Base-by-base conservation (phyloP, 1,140 invertebrate species). In the Zaprionus taronus region DNA sequence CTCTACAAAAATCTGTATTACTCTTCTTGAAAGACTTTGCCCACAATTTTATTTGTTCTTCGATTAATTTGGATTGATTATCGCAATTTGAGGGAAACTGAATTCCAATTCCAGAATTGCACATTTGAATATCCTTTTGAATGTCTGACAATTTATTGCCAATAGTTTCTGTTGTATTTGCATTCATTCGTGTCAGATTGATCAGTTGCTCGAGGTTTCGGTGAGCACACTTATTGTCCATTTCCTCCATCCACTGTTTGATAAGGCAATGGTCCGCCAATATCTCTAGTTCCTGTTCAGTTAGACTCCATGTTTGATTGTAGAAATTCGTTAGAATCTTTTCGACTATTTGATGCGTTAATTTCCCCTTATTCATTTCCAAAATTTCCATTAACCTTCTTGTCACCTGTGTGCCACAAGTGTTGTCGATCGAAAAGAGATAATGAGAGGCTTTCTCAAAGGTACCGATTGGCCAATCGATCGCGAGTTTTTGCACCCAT, bases 141-240 rank as follows among this genome's bases (percentile, higher is more conserved):
- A n/a, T n/a, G 15, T 17, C 1, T 22, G 5, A 5, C 47, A 51
- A 17, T n/a, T 51, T 2, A n/a, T 12, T n/a, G 22, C 7, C 9
- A 51, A 56, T 31, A 9, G n/a, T n/a, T 15, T 56, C 26, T 28
- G 53, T 26, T 24, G 53, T 56, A 56, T 56, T 56, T 24, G 26
- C 20, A 26, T 56, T 56, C 6, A 1, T 4, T 26, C 26, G 20
- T 12, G 14, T 56, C 11, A 56, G 12, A 12, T 56, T 11, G 24
- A 28, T 26, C 26, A 56, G 26, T 24, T 26, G 22, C 20, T 7
- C 22, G 6, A 56, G 11, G 9, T n/a, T 15, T 20, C 24, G 53
- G 11, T 56, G n/a, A 26, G 11, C 4, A 56, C 15, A 11, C 15
- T 12, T 14, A 9, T 24, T 3, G 15, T 56, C 11, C 53, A 56